These are phyloP conservation scores for Phalacrocorax aristotelis DNA, from an alignment of 2,113 vertebrate species.

Conservation along the genomic window DNA sequence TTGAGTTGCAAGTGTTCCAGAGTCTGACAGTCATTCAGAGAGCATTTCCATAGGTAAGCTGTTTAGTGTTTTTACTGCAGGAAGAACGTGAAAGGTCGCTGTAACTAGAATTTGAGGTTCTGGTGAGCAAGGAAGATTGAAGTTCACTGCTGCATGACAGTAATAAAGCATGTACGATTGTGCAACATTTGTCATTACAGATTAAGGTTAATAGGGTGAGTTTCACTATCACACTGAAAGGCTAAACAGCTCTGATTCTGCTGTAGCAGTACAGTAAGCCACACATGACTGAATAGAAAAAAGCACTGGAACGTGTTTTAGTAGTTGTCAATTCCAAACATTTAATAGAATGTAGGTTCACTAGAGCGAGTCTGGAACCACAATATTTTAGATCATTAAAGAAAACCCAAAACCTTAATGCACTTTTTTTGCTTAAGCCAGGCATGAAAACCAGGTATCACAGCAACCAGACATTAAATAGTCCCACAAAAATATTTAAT, in stretches of 20 bases:
- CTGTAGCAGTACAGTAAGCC: not conserved
- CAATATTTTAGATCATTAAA: not conserved
- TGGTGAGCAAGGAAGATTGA: not conserved
- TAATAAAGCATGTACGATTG: not conserved
- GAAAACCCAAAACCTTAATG: not conserved
- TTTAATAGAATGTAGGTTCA: slow-evolving; percentile 67
- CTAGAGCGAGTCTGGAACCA: slow-evolving; percentile 38
- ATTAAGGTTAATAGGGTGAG: not conserved
- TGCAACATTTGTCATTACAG: not conserved
- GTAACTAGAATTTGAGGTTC: not conserved
- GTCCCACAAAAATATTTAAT: slow-evolving; percentile 64
- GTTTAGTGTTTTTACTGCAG: not conserved
- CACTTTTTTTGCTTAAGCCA: slow-evolving; percentile 21
- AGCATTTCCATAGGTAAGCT: not conserved
- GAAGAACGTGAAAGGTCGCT: not conserved
- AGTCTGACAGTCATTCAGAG: not conserved
- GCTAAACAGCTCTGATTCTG: not conserved
- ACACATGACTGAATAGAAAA: slow-evolving; percentile 4
- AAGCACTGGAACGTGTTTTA: slow-evolving; percentile 55
- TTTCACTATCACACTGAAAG: not conserved
- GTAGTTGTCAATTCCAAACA: slow-evolving; percentile 65
- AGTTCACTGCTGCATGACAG: not conserved
- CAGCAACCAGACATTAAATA: slow-evolving; percentile 47
- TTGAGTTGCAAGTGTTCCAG: not conserved
- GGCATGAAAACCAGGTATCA: slow-evolving; percentile 6